Evolutionary conservation across 1,140 invertebrate species (phyloP), one percentile per base, ranked within the genome.

Genomic region (Chelonus insularis): DNA sequence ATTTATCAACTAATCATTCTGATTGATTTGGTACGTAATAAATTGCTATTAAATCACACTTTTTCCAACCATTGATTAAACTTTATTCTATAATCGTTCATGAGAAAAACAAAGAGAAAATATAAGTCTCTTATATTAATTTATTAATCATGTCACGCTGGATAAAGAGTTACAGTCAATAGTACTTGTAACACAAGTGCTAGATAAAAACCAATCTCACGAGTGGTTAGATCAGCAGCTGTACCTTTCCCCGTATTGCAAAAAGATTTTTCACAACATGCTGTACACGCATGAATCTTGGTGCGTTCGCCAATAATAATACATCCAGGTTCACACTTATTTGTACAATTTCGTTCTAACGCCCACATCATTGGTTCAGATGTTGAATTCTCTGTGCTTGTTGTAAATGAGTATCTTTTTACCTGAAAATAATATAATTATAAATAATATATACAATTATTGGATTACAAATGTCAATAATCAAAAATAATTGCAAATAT

Each of bases 281-380:
- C 87, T 0, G 90, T 92, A 71, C 91, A 94, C 2, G 91, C 89
- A 72, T 91, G 91, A 0, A 95, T 76, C 72, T 94, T 94, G 0
- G 91, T 94, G 20, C 92, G 77, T 75, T 95, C 93, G 0, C 90
- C 91, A 60, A 93, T 93, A 5, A 93, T 85, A 61, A 94, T 92
- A 77, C 92, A 94, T 7, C 91, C 92, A 0, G 91, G 85, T 64
- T 94, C 91, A 73, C 93, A 95, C 70, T 88, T 87, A 57, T 87
- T 88, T 0, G 89, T 87, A 70, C 93, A 95, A 66, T 91, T 90
- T 2, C 93, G 82, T 75, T 94, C 90, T 32, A 94, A 68, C 0
- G 90, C 88, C 91, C 92, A 94, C 79, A 93, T 86, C 72, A 88
- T 89, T 2, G 87, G 84, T 1, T 81, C 83, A 0, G 87, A 89